These are phyloP conservation scores for Corythaixoides concolor DNA, from an alignment of 2,113 vertebrate species.

Conservation along the genomic window DNA sequence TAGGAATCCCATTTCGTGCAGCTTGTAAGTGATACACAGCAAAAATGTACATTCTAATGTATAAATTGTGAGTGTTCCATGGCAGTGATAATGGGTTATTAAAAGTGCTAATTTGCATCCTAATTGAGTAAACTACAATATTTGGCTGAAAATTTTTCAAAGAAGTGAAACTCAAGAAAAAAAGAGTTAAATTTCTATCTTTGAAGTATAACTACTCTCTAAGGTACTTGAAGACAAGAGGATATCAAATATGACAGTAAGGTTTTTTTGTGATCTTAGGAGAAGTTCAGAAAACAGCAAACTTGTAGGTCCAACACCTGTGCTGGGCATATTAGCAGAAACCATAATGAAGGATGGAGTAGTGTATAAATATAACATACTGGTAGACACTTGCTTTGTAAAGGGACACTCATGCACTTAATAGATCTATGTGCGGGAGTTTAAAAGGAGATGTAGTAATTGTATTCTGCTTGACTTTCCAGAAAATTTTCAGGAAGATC, in stretches of 20 bases:
- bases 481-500: neutral
- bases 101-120: neutral
- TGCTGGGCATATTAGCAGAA: neutral
- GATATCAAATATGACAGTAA: neutral
- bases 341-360: neutral
- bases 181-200: neutral
- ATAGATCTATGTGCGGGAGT: neutral
- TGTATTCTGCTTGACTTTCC: neutral
- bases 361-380: neutral
- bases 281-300: neutral
- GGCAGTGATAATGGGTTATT: neutral
- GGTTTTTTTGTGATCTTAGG: neutral
- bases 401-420: neutral
- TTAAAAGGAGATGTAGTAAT: neutral
- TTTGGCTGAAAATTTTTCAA: neutral
- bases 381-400: neutral
- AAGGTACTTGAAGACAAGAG: neutral
- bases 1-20: conserved; percentile 91
- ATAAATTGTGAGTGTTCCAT: neutral
- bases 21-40: conserved; percentile 85
- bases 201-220: neutral
- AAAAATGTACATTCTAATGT: neutral
- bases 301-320: neutral
- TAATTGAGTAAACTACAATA: neutral
- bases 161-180: neutral